Percentiles rank a stretch among this genome's conserved stretches.
phyloP scores from a whole-genome alignment of 2,113 vertebrate species.

The Agelaius phoeniceus region DNA sequence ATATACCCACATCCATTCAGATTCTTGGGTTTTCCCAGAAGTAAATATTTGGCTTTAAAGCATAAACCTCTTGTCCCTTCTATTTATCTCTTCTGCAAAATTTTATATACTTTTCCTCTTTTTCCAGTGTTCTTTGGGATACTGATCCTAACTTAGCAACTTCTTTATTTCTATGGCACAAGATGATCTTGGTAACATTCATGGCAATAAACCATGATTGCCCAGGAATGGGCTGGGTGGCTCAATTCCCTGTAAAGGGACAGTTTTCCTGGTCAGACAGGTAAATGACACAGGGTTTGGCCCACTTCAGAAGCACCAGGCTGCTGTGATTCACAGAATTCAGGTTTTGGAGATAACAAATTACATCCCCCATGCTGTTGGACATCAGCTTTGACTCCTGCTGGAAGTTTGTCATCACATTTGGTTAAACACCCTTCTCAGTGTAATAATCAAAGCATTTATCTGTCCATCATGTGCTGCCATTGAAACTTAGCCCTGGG shows the following conservation, averaged over 20 bases:
- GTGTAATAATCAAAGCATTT: background rate
- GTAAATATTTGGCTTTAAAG: background rate
- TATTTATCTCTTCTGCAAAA: background rate
- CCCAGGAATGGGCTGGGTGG: background rate
- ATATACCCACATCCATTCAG: background rate
- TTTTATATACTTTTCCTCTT: background rate
- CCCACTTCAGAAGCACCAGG: background rate
- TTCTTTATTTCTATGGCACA: background rate
- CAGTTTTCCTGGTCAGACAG: background rate
- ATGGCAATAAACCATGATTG: background rate
- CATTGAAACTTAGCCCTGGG: background rate
- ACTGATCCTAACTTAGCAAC: background rate
- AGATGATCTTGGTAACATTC: background rate
- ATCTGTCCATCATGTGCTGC: background rate
- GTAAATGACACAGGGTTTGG: background rate
- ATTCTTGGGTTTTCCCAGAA: background rate
- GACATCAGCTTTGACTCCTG: background rate
- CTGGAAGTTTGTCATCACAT: background rate
- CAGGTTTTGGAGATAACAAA: background rate
- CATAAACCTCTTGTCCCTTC: background rate
- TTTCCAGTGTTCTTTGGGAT: background rate
- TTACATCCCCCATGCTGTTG: background rate
- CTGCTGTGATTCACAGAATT: background rate
- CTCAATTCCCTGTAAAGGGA: background rate
- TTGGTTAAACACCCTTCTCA: background rate